Percentiles rank a stretch among this genome's conserved stretches.
Evolutionary conservation across 2,113 vertebrate genomes (phyloP).

Genomic region (Alectura lathami): DNA sequence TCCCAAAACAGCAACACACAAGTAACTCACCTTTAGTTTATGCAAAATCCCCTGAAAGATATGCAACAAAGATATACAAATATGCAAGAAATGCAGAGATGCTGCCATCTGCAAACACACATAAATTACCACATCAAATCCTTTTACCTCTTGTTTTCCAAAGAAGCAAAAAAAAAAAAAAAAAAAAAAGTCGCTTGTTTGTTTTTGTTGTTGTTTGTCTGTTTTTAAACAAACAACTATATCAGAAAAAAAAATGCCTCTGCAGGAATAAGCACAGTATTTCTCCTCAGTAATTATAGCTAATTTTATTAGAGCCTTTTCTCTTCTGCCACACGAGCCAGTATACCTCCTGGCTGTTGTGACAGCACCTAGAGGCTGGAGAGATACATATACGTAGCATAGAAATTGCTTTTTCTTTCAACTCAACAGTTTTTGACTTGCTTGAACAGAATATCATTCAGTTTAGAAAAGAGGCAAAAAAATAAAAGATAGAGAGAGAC

Average conservation of each 20-base stretch:
- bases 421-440: not conserved
- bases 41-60: not conserved
- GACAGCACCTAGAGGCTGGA: not conserved
- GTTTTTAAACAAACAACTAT: not conserved
- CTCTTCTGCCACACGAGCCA: not conserved
- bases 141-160: not conserved
- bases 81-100: not conserved
- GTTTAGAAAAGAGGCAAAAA: not conserved
- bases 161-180: not conserved
- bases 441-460: not conserved
- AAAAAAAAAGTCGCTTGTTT: not conserved
- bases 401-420: constrained; percentile 33
- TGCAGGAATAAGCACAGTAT: not conserved
- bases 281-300: not conserved
- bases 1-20: not conserved
- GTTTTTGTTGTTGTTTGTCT: not conserved
- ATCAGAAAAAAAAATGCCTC: not conserved
- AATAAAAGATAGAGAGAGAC: not conserved
- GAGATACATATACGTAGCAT: not conserved
- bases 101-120: not conserved
- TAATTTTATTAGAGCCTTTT: constrained; percentile 3
- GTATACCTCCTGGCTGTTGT: not conserved
- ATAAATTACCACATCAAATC: not conserved
- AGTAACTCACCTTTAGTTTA: not conserved
- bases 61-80: not conserved